Base-by-base conservation (phyloP, 2,113 vertebrate genomes). In the Tetrao urogallus region DNA sequence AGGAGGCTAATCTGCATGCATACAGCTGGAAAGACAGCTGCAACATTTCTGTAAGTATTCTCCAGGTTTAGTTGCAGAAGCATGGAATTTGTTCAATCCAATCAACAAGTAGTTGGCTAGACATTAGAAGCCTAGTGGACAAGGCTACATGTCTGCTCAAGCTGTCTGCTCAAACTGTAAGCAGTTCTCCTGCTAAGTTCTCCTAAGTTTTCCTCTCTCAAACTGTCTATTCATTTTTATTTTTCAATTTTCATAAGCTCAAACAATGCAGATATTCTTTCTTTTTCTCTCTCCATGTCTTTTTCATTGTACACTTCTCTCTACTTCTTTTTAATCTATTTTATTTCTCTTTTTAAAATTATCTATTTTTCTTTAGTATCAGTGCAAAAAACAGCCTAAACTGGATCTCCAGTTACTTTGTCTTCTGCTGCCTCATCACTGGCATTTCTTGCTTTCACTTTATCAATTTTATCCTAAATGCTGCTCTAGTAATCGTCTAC, bases 401-500 rank as follows among this genome's bases (percentile, higher is more conserved):
- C 57, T 50, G 65, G 18, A 71, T 92, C n/a, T 69, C 78, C 17
- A 20, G 11, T 80, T 66, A 5, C 45, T 86, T 83, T 43, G 21
- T 42, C 30, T 43, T 42, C 15, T 42, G 71, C 71, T 85, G 16
- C n/a, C 82, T 91, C 43, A 48, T 88, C 67, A 58, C 14, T 67
- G 56, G 60, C 14, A 19, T n/a, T 90, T 61, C 61, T 78, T 83
- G 19, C 40, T 86, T 90, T 88, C 72, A 6, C 22, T 60, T 90
- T 65, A 61, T 90, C 63, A 74, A 57, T 81, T 86, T 86, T 3
- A 67, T 90, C 34, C 30, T 81, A 88, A 96, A 84, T 88, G 65
- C 61, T 4, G 12, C 65, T 93, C 82, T 84, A 88, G 83, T 83
- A 90, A 93, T 78, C 38, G 19, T 65, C 52, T 90, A 61, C 65